Evolutionary conservation across 2,888 invertebrate species (phyloP).

Genomic region (Portevinia maculata): DNA sequence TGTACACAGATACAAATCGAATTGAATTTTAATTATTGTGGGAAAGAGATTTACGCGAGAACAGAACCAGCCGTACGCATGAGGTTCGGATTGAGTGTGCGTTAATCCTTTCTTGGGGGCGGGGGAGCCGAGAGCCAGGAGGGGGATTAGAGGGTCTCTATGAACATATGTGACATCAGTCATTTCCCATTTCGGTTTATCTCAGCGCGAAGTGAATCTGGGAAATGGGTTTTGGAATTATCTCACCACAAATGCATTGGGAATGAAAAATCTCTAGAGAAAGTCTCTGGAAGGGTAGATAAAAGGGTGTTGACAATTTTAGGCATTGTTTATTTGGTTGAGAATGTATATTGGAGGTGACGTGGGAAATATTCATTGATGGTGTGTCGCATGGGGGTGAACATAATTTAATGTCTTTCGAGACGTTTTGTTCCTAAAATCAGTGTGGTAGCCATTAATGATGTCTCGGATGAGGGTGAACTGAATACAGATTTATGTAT

Average conservation of each 20-base stretch:
- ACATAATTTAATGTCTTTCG: too few relatives aligned
- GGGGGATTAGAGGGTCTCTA: conserved; percentile 15
- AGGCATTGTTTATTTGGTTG: too few relatives aligned
- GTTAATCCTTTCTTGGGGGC: conserved; percentile 54
- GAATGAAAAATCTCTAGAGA: too few relatives aligned
- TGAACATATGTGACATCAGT: conserved; percentile 59
- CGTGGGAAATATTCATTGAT: too few relatives aligned
- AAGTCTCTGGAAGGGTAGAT: too few relatives aligned
- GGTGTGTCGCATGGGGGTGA: too few relatives aligned
- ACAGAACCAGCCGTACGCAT: neutral
- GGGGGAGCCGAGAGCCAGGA: neutral
- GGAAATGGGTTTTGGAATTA: conserved; percentile 58
- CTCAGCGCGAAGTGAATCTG: conserved; percentile 54
- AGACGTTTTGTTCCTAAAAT: too few relatives aligned
- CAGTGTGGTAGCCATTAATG: too few relatives aligned
- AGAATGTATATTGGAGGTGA: too few relatives aligned
- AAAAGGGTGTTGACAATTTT: too few relatives aligned
- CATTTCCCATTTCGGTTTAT: conserved; percentile 17
- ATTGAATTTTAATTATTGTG: conserved; percentile 72
- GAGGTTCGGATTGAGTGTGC: neutral
- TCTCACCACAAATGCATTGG: conserved; percentile 46
- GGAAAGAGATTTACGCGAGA: conserved; percentile 43
- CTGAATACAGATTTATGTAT: too few relatives aligned
- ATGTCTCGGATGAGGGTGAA: too few relatives aligned
- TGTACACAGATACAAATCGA: conserved; percentile 48